A percentile compares a stretch with the other conserved stretches of the same genome.
Evolutionary conservation across 2,797 vertebrate genomes (phyloP).

Genomic region (Champsocephalus esox): DNA sequence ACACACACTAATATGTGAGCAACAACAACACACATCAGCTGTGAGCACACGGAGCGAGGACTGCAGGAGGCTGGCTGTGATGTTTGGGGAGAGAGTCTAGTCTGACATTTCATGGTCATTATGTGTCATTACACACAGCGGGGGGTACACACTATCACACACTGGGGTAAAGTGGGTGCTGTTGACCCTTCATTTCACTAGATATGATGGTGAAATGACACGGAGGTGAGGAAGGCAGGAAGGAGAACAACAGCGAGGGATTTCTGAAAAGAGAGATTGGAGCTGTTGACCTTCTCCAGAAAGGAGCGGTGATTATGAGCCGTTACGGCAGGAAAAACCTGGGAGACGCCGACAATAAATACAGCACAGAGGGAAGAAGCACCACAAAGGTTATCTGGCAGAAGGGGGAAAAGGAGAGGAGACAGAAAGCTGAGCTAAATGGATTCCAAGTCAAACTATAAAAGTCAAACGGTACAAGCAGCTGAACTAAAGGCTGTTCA

Average conservation of each 20-base stretch:
- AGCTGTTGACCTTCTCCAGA: constrained; percentile 54
- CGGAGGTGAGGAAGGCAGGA: constrained; percentile 13
- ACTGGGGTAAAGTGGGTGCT: constrained; percentile 22
- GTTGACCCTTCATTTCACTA: constrained; percentile 55
- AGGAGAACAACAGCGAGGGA: constrained; percentile 32
- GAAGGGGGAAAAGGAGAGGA: neutral
- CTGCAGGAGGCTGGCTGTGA: constrained; percentile 40
- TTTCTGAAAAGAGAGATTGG: constrained; percentile 34
- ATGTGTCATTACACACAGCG: constrained; percentile 65
- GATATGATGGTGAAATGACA: constrained; percentile 46
- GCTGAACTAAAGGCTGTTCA: constrained; percentile 40
- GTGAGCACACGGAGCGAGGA: constrained; percentile 28
- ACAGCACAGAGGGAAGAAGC: neutral
- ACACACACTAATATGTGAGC: constrained; percentile 4
- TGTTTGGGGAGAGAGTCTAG: constrained; percentile 56
- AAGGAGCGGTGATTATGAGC: constrained; percentile 58
- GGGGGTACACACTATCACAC: constrained; percentile 41
- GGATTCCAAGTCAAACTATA: constrained; percentile 33
- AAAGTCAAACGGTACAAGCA: constrained; percentile 56
- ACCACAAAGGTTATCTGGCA: constrained; percentile 38
- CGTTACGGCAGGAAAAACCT: constrained; percentile 46
- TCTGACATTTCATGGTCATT: constrained; percentile 74
- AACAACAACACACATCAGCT: constrained; percentile 20
- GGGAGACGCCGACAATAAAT: constrained; percentile 41
- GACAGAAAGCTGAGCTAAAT: constrained; percentile 15